These are phyloP conservation scores for Parapristionchus giblindavisi DNA, from an alignment of 2,888 invertebrate genomes.

Conservation along the genomic window DNA sequence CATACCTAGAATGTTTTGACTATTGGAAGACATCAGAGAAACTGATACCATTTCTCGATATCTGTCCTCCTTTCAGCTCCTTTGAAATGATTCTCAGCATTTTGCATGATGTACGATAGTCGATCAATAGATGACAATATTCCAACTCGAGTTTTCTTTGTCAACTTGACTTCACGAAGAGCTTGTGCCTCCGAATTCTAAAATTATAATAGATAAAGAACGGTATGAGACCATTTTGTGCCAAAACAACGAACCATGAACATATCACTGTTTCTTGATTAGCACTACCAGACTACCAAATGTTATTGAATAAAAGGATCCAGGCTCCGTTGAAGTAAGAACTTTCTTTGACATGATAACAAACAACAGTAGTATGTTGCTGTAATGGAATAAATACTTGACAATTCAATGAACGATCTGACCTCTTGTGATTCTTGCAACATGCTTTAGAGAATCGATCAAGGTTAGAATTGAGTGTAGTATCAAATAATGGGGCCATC, in stretches of 20 bases:
- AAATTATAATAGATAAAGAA: no score
- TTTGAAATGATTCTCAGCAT: slow-evolving; percentile 86
- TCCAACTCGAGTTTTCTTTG: slow-evolving; percentile 63
- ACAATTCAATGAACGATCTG: background rate
- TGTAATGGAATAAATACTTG: no score
- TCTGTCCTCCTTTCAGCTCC: slow-evolving; percentile 87
- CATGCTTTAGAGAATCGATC: slow-evolving; percentile 85
- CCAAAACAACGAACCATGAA: slow-evolving; percentile 78
- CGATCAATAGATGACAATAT: slow-evolving; percentile 60
- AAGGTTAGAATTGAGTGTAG: slow-evolving; percentile 85
- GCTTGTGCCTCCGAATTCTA: slow-evolving; percentile 52
- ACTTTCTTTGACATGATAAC: slow-evolving; percentile 87
- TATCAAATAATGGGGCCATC: slow-evolving; percentile 88
- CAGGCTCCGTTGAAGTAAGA: slow-evolving; percentile 73
- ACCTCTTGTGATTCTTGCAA: slow-evolving; percentile 70
- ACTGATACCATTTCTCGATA: slow-evolving; percentile 83
- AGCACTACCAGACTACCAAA: slow-evolving; percentile 86
- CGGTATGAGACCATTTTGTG: no score
- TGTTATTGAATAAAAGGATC: slow-evolving; percentile 83
- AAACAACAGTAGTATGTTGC: slow-evolving; percentile 91
- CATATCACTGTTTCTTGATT: slow-evolving; percentile 88
- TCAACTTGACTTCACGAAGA: slow-evolving; percentile 51
- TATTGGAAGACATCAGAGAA: background rate
- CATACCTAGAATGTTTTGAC: slow-evolving; percentile 47
- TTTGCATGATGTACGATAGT: slow-evolving; percentile 78